Conservation (phyloP, 37 sponge, comb jelly and placozoan species). For the Aphrocallistes beatrix region DNA sequence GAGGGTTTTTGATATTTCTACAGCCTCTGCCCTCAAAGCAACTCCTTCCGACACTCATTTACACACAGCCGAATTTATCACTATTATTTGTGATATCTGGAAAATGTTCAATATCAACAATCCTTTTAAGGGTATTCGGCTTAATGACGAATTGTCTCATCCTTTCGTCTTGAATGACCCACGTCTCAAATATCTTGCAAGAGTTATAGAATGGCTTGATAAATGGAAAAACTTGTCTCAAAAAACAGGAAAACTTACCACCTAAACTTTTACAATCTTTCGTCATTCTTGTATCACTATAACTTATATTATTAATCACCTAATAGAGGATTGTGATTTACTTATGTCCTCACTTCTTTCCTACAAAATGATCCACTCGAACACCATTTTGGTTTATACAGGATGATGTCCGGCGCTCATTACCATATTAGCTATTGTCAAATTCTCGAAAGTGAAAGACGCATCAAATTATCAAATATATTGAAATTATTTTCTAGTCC, state of each 20-base stretch:
- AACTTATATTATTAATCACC: not conserved
- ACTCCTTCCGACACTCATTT: not conserved
- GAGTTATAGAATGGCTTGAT: not conserved
- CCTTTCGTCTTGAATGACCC: not conserved
- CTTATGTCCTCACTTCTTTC: not conserved
- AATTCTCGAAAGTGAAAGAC: not conserved
- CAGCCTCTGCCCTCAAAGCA: not conserved
- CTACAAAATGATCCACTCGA: conserved; percentile 19
- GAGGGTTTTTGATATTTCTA: not conserved
- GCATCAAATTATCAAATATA: not conserved
- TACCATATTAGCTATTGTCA: not conserved
- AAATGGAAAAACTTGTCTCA: not conserved
- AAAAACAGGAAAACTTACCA: not conserved
- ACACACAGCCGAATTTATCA: not conserved
- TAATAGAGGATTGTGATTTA: not conserved
- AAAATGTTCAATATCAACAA: conserved; percentile 11
- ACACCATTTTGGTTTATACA: conserved; percentile 1
- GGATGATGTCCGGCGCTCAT: not conserved
- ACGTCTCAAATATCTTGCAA: not conserved
- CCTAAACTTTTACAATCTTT: not conserved
- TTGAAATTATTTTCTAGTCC: not conserved
- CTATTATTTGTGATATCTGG: not conserved
- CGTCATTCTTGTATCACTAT: not conserved
- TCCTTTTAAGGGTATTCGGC: conserved; percentile 8
- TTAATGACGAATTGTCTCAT: not conserved